These are phyloP conservation scores for Orientallactaga bullata DNA, from an alignment of 2,113 vertebrate species.

Conservation along the genomic window DNA sequence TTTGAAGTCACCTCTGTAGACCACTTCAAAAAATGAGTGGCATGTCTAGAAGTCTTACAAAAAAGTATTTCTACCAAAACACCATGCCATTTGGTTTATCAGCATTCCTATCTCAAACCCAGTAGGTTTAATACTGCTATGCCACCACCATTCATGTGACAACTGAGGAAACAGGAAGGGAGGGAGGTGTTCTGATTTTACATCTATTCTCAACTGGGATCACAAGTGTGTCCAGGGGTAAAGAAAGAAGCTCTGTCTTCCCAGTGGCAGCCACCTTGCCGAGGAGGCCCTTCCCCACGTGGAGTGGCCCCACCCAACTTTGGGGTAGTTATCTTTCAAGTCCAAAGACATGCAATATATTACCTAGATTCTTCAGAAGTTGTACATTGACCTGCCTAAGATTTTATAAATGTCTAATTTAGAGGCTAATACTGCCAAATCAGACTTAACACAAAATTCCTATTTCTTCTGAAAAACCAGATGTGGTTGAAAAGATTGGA, in stretches of 20 bases:
- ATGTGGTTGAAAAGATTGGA: not conserved
- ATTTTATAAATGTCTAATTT: constrained; percentile 35
- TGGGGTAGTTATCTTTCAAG: not conserved
- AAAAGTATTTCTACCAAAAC: not conserved
- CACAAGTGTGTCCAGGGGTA: not conserved
- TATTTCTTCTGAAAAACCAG: not conserved
- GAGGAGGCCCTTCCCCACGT: not conserved
- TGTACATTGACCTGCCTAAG: not conserved
- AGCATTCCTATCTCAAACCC: not conserved
- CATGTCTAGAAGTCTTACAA: not conserved
- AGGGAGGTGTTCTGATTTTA: not conserved
- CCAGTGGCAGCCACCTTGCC: not conserved
- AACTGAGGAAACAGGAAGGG: not conserved
- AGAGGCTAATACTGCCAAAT: not conserved
- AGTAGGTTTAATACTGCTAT: not conserved
- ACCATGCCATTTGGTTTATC: not conserved
- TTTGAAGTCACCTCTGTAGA: constrained; percentile 29
- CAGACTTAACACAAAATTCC: not conserved
- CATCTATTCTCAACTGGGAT: not conserved
- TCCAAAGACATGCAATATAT: not conserved
- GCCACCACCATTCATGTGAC: not conserved
- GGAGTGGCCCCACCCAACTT: not conserved
- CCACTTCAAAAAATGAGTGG: not conserved
- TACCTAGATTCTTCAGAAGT: not conserved
- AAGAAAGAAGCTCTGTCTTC: not conserved